Conservation (phyloP, 2,113 vertebrate genomes). For the Monarcha castaneiventris region DNA sequence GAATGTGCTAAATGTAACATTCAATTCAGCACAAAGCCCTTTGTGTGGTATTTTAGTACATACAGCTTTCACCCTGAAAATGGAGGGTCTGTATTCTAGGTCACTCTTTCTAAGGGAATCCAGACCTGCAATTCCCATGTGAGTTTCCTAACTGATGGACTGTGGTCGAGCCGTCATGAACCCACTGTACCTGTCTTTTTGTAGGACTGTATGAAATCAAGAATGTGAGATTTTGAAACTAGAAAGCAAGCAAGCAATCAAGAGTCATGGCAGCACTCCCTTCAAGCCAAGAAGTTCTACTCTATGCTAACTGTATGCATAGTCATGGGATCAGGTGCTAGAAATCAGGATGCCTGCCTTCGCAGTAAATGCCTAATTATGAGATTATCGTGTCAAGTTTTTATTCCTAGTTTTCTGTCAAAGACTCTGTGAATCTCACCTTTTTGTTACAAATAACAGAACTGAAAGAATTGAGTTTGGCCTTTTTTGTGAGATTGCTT, state of each 20-base stretch:
- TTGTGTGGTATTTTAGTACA: slow-evolving; percentile 1
- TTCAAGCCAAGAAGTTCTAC: neutral
- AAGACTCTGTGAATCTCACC: neutral
- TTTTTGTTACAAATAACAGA: neutral
- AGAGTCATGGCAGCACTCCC: neutral
- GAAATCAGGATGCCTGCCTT: neutral
- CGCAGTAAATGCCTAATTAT: neutral
- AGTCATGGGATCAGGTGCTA: neutral
- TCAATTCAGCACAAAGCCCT: slow-evolving; percentile 10
- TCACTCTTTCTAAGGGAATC: neutral
- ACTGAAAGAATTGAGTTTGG: neutral
- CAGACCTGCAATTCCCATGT: neutral
- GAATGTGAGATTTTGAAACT: neutral
- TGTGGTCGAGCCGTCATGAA: neutral
- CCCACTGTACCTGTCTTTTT: neutral
- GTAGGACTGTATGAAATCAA: neutral
- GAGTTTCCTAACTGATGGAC: neutral
- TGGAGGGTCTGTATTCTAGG: neutral
- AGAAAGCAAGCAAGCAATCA: neutral
- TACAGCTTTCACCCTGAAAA: neutral
- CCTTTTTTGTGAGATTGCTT: neutral
- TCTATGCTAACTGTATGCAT: neutral
- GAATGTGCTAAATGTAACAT: slow-evolving; percentile 37
- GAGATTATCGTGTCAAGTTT: neutral
- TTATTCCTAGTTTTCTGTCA: neutral